Conservation (phyloP, 2,113 vertebrate genomes). For the Cephalopholis sonnerati region DNA sequence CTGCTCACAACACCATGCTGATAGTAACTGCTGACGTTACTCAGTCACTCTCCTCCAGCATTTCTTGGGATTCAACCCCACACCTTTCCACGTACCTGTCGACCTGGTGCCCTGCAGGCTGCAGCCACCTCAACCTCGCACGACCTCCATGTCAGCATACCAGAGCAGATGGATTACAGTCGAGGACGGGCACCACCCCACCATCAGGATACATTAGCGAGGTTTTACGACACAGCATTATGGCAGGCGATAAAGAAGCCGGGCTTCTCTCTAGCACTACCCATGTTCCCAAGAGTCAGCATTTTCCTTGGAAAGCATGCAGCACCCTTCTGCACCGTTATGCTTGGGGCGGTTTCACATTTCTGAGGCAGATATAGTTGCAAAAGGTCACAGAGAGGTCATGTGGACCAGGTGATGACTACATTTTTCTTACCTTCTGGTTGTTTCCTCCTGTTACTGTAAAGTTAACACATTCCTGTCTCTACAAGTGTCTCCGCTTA, state of each 20-base stretch:
- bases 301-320: background rate
- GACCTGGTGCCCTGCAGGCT: background rate
- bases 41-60: background rate
- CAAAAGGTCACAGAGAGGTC: slow-evolving; percentile 16
- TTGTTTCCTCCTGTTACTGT: background rate
- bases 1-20: background rate
- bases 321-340: background rate
- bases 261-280: background rate
- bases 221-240: slow-evolving; percentile 13
- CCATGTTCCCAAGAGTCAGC: slow-evolving; percentile 22
- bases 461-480: background rate
- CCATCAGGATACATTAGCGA: slow-evolving; percentile 1
- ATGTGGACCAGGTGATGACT: background rate
- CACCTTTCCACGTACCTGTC: background rate
- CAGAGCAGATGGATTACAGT: background rate
- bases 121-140: background rate
- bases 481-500: background rate
- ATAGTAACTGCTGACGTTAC: background rate
- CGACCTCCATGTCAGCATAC: background rate
- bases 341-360: slow-evolving; percentile 6
- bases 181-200: slow-evolving; percentile 2
- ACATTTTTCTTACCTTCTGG: background rate
- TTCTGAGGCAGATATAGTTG: slow-evolving; percentile 26
- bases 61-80: background rate
- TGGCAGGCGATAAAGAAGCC: background rate